Conservation (phyloP, 2,888 invertebrate genomes). For the Chymomyza fuscimana region DNA sequence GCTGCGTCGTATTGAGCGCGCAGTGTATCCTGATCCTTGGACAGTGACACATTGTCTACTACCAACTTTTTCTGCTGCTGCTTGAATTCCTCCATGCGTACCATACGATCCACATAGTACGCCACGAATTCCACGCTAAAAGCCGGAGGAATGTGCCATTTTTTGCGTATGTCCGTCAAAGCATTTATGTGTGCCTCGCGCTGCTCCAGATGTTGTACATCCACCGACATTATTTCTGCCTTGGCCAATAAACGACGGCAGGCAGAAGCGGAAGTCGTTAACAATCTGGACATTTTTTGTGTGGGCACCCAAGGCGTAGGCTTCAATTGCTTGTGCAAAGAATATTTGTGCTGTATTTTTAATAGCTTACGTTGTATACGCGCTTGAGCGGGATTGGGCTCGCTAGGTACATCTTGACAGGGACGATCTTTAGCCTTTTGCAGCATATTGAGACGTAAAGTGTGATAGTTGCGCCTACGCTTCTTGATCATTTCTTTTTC, state of each 20-base stretch:
- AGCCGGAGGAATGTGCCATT: constrained; percentile 96
- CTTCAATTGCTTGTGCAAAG: constrained; percentile 86
- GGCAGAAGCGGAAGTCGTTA: constrained; percentile 94
- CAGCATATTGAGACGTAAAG: constrained; percentile 89
- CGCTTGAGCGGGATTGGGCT: constrained; percentile 84
- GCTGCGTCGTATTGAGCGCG: constrained; percentile 89
- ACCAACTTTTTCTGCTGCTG: constrained; percentile 87
- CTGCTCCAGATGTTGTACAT: constrained; percentile 89
- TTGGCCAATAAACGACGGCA: constrained; percentile 90
- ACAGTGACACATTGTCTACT: constrained; percentile 86
- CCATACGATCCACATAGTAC: constrained; percentile 94
- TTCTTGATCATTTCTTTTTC: constrained; percentile 92
- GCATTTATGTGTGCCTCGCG: constrained; percentile 91
- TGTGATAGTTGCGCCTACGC: constrained; percentile 91
- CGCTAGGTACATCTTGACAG: constrained; percentile 63
- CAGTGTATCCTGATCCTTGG: constrained; percentile 88
- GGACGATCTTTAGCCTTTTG: constrained; percentile 81
- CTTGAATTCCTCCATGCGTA: constrained; percentile 89
- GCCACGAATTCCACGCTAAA: constrained; percentile 97
- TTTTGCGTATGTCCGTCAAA: constrained; percentile 91
- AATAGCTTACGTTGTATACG: constrained; percentile 90
- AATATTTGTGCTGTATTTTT: constrained; percentile 91
- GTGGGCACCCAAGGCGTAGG: constrained; percentile 95
- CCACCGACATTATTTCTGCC: constrained; percentile 94
- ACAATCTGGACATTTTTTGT: constrained; percentile 94